These are phyloP conservation scores for Drosophila takahashii DNA, from an alignment of 1,140 invertebrate genomes.

Conservation along the genomic window DNA sequence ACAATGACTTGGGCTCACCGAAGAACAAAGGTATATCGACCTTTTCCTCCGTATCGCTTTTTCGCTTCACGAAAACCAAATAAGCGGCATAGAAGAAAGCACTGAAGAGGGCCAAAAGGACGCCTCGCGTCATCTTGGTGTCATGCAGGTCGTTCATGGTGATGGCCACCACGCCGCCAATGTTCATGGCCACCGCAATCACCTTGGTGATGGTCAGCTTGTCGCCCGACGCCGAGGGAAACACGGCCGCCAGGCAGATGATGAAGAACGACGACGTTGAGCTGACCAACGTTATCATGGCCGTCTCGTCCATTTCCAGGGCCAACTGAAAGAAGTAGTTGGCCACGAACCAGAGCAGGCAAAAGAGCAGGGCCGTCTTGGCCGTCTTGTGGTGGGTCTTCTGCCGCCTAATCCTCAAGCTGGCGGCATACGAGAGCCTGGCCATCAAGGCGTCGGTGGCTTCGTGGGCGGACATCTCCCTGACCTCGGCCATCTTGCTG, in stretches of 20 bases:
- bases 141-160: constrained; percentile 89
- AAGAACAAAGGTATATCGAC: constrained; percentile 96
- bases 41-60: constrained; percentile 94
- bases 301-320: constrained; percentile 90
- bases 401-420: constrained; percentile 87
- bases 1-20: constrained; percentile 86
- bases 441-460: constrained; percentile 94
- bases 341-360: constrained; percentile 89
- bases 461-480: constrained; percentile 92
- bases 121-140: constrained; percentile 88
- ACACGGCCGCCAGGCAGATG: constrained; percentile 91
- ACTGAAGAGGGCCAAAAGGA: constrained; percentile 91
- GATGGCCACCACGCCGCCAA: constrained; percentile 91
- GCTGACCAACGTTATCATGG: constrained; percentile 92
- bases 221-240: constrained; percentile 91
- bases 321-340: constrained; percentile 89
- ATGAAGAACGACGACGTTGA: constrained; percentile 94
- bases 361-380: constrained; percentile 91
- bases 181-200: constrained; percentile 91
- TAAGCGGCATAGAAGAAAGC: constrained; percentile 94
- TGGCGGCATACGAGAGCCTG: constrained; percentile 93
- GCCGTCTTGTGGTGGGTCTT: constrained; percentile 87
- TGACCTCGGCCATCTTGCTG: constrained; percentile 93
- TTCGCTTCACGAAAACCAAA: constrained; percentile 92
- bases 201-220: constrained; percentile 93